Evolutionary conservation across 2,888 invertebrate genomes (phyloP).

Genomic region (Syritta pipiens): DNA sequence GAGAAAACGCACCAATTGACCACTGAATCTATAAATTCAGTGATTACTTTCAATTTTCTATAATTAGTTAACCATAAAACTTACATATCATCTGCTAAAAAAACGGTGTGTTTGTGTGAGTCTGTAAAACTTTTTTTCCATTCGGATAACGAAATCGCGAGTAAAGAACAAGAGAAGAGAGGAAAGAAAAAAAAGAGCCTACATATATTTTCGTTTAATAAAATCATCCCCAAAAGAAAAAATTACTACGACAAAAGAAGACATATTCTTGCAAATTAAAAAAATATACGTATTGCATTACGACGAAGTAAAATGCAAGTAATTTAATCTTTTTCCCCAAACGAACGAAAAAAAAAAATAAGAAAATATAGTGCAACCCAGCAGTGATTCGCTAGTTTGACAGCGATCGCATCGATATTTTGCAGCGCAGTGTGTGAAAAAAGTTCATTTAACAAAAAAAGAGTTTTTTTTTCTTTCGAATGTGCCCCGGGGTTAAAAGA

Average conservation of each 20-base stretch:
- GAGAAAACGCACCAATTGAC: slow-evolving; percentile 21
- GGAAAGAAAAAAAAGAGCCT: slow-evolving; percentile 3
- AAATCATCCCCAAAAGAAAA: not conserved
- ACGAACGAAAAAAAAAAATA: too few species aligned
- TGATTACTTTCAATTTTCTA: not conserved
- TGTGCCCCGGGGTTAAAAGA: not conserved
- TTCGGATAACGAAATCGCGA: slow-evolving; percentile 42
- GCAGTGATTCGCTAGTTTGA: slow-evolving; percentile 41
- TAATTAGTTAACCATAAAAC: slow-evolving; percentile 3
- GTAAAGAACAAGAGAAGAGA: not conserved
- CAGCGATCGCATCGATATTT: slow-evolving; percentile 38
- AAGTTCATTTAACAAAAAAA: not conserved
- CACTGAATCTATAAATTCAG: slow-evolving; percentile 12
- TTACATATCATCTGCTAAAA: slow-evolving; percentile 18
- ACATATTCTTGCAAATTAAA: not conserved
- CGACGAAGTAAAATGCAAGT: slow-evolving; percentile 44
- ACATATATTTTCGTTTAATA: slow-evolving; percentile 42
- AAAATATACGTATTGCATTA: not conserved
- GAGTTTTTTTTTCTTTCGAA: not conserved
- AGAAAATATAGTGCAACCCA: slow-evolving; percentile 35
- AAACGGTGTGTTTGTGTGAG: slow-evolving; percentile 21
- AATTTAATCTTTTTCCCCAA: slow-evolving; percentile 31
- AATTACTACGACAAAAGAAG: not conserved
- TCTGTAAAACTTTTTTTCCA: slow-evolving; percentile 12
- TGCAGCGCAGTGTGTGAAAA: not conserved